Percentiles rank a stretch among this genome's conserved stretches.
Evolutionary conservation across 1,140 invertebrate genomes (phyloP).

Genomic region (Drosophila littoralis): DNA sequence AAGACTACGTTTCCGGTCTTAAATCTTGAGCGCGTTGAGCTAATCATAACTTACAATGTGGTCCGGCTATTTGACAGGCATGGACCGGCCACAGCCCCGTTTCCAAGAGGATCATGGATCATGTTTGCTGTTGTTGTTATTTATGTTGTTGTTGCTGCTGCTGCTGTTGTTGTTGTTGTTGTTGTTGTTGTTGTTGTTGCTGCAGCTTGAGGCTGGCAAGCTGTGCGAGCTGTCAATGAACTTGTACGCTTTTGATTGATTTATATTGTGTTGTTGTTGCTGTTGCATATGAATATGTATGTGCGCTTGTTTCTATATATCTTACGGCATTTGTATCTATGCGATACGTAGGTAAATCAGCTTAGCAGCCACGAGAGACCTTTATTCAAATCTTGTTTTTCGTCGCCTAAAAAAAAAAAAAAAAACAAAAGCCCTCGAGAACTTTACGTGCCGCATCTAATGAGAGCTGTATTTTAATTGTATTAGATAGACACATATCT

Average conservation of each 20-base stretch:
- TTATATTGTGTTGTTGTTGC: constrained; percentile 79
- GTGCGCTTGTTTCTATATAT: constrained; percentile 30
- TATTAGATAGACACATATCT: constrained; percentile 64
- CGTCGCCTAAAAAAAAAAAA: constrained; percentile 29
- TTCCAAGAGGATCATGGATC: constrained; percentile 65
- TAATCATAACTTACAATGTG: constrained; percentile 83
- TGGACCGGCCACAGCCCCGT: constrained; percentile 46
- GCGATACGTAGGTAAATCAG: constrained; percentile 59
- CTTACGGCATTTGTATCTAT: not conserved
- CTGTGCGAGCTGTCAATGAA: constrained; percentile 84
- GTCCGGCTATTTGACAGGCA: constrained; percentile 79
- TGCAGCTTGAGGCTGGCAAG: constrained; percentile 65
- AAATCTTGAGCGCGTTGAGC: constrained; percentile 80
- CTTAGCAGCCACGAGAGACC: constrained; percentile 49
- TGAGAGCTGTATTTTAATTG: constrained; percentile 73
- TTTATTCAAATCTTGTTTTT: constrained; percentile 59
- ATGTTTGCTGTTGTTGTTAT: constrained; percentile 44
- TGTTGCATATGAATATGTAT: constrained; percentile 33
- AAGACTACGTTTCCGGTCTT: constrained; percentile 72
- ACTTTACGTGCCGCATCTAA: constrained; percentile 41
- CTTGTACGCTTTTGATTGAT: constrained; percentile 81
- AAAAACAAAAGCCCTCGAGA: not conserved
- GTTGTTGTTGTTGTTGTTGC: constrained; percentile 19
- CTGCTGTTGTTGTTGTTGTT: constrained; percentile 30
- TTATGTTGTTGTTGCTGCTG: constrained; percentile 11